Evolutionary conservation across 2,888 invertebrate genomes (phyloP), one percentile per base, ranked within the genome.

Genomic region (Creontiades dilutus): DNA sequence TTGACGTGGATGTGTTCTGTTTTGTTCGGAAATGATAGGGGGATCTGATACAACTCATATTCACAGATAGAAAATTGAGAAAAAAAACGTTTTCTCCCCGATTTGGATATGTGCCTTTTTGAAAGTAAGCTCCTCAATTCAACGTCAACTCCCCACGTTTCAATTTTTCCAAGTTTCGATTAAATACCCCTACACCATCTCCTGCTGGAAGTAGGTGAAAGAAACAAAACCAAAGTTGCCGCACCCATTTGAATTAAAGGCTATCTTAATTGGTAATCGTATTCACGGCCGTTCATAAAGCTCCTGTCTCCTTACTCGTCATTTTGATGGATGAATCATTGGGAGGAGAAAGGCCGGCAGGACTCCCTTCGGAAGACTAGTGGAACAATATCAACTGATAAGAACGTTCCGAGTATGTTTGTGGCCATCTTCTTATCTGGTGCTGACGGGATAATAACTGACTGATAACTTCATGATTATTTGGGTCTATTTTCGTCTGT

Each of bases 351-450:
- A 68, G 68, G 68, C 68, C 68, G 27, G 13, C 23, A 68, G 68
- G 9, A n/a, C 68, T 23, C 68, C 68, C 4, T 37, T 23, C 9
- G 68, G 68, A 68, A 27, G 68, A 68, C 68, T 23, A 68, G 68
- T 68, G 68, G 68, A 68, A 68, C 27, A 27, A 68, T 68, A 68
- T 68, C 12, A 68, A 27, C 68, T 23, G 68, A 68, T 68, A 68
- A 68, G 23, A 23, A 68, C 16, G 14, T 52, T 52, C 52, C 52
- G 16, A 68, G 23, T 68, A n/a, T 68, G 68, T 68, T 23, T 68
- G 61, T 19, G 61, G 19, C 68, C 68, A 68, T 68, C 68, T 68
- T 68, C 68, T 68, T 68, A 68, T 68, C 68, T 23, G 27, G 68
- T 27, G 68, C 12, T 68, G 68, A 68, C 68, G 68, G 68, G 68